Percentiles rank a stretch among this genome's conserved stretches.
Conservation (phyloP, 2,888 invertebrate genomes). For the Drosophila pseudotakahashii region DNA sequence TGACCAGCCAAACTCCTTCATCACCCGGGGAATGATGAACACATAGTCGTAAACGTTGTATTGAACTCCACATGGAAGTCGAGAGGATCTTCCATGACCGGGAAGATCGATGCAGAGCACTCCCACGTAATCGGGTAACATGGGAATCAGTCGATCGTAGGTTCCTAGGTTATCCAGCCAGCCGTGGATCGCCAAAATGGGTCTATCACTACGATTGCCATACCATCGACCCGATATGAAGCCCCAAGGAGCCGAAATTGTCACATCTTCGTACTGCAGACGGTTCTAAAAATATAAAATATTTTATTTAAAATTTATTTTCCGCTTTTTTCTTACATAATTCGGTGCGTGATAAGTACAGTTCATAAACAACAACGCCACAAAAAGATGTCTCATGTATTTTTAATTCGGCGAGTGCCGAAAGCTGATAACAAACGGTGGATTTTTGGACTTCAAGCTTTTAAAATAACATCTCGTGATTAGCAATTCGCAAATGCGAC, state of each 20-base stretch:
- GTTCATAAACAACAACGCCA: neutral
- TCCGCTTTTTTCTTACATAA: neutral
- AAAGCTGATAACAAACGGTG: neutral
- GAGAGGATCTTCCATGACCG: conserved; percentile 89
- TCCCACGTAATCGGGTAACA: conserved; percentile 85
- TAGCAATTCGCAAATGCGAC: neutral
- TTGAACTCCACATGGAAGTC: conserved; percentile 86
- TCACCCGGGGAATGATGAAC: conserved; percentile 84
- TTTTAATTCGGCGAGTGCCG: too few relatives aligned
- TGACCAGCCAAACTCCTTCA: conserved; percentile 86
- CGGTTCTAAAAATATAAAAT: neutral
- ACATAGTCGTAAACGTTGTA: conserved; percentile 80
- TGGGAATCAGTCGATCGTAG: conserved; percentile 88
- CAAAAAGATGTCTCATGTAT: neutral
- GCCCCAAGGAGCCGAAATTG: conserved; percentile 88
- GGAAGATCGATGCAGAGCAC: conserved; percentile 88
- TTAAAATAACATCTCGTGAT: neutral
- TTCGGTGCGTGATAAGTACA: neutral
- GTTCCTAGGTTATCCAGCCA: conserved; percentile 91
- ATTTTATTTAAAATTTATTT: neutral
- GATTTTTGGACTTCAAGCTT: neutral
- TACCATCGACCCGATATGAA: conserved; percentile 89
- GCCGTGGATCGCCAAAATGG: conserved; percentile 89
- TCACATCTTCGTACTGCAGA: conserved; percentile 85
- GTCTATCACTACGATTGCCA: conserved; percentile 87